phyloP scores from a whole-genome alignment of 2,888 invertebrate species.

The Aspidiotus destructor region DNA sequence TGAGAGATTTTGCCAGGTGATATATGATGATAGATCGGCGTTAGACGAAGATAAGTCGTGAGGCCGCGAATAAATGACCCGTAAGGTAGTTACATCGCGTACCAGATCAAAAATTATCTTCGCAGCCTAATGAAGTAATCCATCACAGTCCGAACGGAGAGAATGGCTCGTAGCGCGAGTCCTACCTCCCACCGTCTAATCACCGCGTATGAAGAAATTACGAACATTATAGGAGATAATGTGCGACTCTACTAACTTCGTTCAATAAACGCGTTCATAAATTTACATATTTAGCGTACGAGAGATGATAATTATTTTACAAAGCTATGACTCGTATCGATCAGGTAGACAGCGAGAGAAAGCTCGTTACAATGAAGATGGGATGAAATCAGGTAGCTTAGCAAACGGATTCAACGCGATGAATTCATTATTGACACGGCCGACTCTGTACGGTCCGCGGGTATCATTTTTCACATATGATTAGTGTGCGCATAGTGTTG shows the following conservation, averaged over 20 bases:
- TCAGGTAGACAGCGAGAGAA: slow-evolving; percentile 15
- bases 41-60: slow-evolving; percentile 12
- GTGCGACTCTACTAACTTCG: slow-evolving; percentile 30
- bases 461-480: background rate
- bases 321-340: slow-evolving; percentile 9
- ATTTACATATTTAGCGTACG: slow-evolving; percentile 25
- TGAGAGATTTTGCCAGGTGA: slow-evolving; percentile 22
- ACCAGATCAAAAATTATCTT: slow-evolving; percentile 30
- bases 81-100: slow-evolving; percentile 20
- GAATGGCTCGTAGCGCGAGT: slow-evolving; percentile 13
- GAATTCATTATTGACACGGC: slow-evolving; percentile 2
- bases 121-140: slow-evolving; percentile 27
- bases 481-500: too few relatives aligned
- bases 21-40: slow-evolving; percentile 26
- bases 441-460: background rate
- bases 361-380: slow-evolving; percentile 4
- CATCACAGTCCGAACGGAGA: slow-evolving; percentile 19
- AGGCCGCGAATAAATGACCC: slow-evolving; percentile 25
- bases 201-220: slow-evolving; percentile 31
- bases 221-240: slow-evolving; percentile 24
- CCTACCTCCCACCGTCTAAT: slow-evolving; percentile 28
- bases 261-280: slow-evolving; percentile 27
- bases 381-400: slow-evolving; percentile 4
- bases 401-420: slow-evolving; percentile 2
- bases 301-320: slow-evolving; percentile 19